A percentile compares a stretch with the other conserved stretches of the same genome.
Conservation (phyloP, 2,797 vertebrate genomes). For the Micrastur ruficollis region DNA sequence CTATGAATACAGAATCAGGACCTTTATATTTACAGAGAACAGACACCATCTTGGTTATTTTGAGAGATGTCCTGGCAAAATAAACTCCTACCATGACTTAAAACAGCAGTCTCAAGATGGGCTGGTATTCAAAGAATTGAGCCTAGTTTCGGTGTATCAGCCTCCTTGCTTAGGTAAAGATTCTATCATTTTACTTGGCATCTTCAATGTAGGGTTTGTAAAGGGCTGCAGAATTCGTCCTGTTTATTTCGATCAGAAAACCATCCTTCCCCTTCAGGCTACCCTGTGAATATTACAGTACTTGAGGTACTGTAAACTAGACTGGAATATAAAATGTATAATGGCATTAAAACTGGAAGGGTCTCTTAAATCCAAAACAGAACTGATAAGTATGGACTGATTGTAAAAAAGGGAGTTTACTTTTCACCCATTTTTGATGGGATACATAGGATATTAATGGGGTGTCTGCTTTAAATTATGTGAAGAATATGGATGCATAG, state of each 20-base stretch:
- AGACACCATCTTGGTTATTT: neutral
- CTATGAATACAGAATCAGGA: neutral
- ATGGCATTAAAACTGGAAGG: neutral
- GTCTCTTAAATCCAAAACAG: slow-evolving; percentile 38
- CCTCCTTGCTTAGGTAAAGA: neutral
- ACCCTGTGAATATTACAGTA: neutral
- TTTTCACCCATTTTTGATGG: slow-evolving; percentile 47
- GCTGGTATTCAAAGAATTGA: neutral
- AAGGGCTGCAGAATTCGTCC: neutral
- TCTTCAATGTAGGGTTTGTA: neutral
- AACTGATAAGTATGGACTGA: neutral
- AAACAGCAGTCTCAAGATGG: neutral
- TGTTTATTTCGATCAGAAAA: neutral
- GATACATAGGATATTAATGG: neutral
- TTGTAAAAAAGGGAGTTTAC: slow-evolving; percentile 25
- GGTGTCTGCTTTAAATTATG: slow-evolving; percentile 1
- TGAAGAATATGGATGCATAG: neutral
- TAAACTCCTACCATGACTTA: neutral
- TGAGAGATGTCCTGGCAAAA: neutral
- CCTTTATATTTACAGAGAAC: neutral
- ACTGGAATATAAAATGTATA: slow-evolving; percentile 15
- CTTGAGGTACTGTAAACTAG: neutral
- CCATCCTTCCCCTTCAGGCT: neutral
- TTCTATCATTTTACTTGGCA: neutral
- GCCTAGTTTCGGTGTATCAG: neutral